These are phyloP conservation scores for Hippocampus comes DNA, from an alignment of 2,113 vertebrate genomes.

Conservation along the genomic window DNA sequence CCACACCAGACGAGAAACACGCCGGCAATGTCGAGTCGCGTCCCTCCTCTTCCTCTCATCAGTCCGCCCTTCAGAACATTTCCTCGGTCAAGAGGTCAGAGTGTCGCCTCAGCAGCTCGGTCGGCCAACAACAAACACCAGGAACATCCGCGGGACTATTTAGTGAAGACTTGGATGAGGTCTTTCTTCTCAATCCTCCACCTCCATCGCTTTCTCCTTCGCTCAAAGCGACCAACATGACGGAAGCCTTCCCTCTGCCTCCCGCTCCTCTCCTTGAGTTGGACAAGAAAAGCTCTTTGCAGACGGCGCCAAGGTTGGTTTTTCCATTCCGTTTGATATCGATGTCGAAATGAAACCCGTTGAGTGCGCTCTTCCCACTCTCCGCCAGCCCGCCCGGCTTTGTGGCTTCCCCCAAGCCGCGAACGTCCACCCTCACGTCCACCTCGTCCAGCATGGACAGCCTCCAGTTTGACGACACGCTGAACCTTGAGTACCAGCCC, in stretches of 20 bases:
- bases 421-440: conserved; percentile 7
- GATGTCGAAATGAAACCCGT: not conserved
- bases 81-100: conserved; percentile 81
- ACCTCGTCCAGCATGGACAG: not conserved
- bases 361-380: not conserved
- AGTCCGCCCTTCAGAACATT: conserved; percentile 28
- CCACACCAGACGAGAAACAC: conserved; percentile 23
- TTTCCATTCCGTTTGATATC: not conserved
- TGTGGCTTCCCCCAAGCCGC: not conserved
- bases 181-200: conserved; percentile 73
- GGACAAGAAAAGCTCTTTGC: conserved; percentile 17
- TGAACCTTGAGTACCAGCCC: conserved; percentile 44
- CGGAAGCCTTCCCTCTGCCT: conserved; percentile 66
- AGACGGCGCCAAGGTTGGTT: conserved; percentile 30
- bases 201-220: conserved; percentile 43
- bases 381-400: conserved; percentile 2
- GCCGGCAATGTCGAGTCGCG: not conserved
- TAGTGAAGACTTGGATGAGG: conserved; percentile 75
- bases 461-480: conserved; percentile 28
- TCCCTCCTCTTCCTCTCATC: conserved; percentile 22
- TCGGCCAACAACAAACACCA: conserved; percentile 3
- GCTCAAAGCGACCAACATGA: conserved; percentile 49
- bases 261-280: conserved; percentile 43
- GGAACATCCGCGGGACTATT: conserved; percentile 13
- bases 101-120: conserved; percentile 59